Base-by-base conservation (phyloP, 2,888 invertebrate species). In the Microplitis manilae region DNA sequence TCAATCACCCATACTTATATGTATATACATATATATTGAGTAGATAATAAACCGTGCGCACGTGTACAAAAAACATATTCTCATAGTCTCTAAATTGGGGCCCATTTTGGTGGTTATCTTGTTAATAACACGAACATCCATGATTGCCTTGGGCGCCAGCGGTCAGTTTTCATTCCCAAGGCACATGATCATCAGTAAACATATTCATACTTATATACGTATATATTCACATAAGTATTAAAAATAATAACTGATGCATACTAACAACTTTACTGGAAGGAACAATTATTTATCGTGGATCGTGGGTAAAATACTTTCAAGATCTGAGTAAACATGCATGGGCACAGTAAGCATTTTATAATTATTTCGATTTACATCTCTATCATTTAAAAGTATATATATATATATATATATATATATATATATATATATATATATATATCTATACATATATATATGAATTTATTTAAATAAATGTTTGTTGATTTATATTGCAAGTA, bases 231-330 rank as follows among this genome's bases (percentile, higher is more conserved):
- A 30, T 30, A 4, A 50, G 50, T 50, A 50, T 50, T 50, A 50
- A 50, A 50, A 50, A 50, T 50, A 50, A 50, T 50, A 50, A 50
- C 50, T 50, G 50, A 50, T 50, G 50, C 50, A 50, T 50, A 50
- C 50, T 50, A 50, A 50, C 50, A 50, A 50, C 5, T 50, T 50
- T 13, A 13, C 50, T 50, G 9, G 8, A 50, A 50, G 9, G 50
- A 50, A 50, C 13, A 50, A 50, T 50, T 50, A 50, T 13, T 50
- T 13, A 50, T 50, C 50, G 50, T 8, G 2, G 50, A 50, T 50
- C 50, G 50, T 50, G 50, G 50, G 50, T 50, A 50, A 50, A 50
- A 50, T 50, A 8, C 9, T 50, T 50, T 50, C 8, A 7, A 50
- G 50, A 50, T 50, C 50, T 50, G 8, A 5, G 50, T 5, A 50